Base-by-base conservation (phyloP, 1,140 invertebrate genomes). In the Zaprionus inermis region DNA sequence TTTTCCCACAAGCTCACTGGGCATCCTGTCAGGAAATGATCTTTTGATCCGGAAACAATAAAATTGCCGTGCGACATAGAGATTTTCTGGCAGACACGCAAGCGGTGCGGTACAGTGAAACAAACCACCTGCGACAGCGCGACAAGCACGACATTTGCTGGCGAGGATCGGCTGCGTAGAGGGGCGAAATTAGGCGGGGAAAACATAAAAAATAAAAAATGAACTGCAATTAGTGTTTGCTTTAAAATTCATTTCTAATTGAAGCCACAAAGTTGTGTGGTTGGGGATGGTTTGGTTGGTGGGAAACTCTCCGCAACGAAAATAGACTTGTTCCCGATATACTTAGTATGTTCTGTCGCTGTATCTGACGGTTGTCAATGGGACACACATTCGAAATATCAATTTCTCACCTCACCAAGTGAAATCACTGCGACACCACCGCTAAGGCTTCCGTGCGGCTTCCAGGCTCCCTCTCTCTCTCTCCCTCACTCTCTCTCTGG, bases 31-130 rank as follows among this genome's bases (percentile, higher is more conserved):
- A 91, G 89, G 89, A 91, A 82, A 30, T 89, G 88, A 91, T 91
- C 89, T 89, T 89, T 91, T 91, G 89, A 91, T 91, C 89, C 89
- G 88, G 88, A 91, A 91, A 91, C 89, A 76, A 85, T 89, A 84
- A 91, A 91, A 91, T 82, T 85, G 60, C 54, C 65, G 54, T 61
- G 59, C 72, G 18, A 66, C 74, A 52, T 69, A 66, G 32, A 54
- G 80, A 84, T 84, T 84, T 77, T 84, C 52, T 84, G 61, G 38
- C 7, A 41, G 36, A 55, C 81, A 85, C 81, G 81, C 81, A 84
- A 85, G 57, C 60, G 66, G 44, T 28, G 22, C 22, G 2, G 64
- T n/a, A n/a, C 65, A 16, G 14, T 84, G 70, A 81, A 81, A 78
- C 56, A 36, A 75, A 56, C 81, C 81, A 84, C 81, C 81, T 85